Conservation (phyloP, 2,888 invertebrate species). For the Sarcophaga rosellei region DNA sequence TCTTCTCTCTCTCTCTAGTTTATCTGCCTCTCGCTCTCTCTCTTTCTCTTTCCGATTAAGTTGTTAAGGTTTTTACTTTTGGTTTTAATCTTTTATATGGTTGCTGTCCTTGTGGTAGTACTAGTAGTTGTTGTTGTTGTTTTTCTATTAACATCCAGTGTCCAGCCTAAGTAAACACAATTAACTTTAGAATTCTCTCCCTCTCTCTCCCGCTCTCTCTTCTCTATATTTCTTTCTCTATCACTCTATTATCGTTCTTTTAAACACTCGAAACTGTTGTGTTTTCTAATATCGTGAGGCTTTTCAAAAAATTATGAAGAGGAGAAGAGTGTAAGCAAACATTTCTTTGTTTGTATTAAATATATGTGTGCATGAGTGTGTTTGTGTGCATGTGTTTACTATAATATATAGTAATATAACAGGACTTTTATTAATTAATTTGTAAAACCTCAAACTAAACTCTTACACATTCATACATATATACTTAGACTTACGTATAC, state of each 20-base stretch:
- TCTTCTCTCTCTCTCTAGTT: background rate
- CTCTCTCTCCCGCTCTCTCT: too few species aligned
- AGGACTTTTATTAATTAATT: slow-evolving; percentile 64
- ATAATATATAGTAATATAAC: background rate
- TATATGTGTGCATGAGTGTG: background rate
- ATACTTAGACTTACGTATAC: background rate
- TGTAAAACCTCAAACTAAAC: slow-evolving; percentile 43
- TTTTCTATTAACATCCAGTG: slow-evolving; percentile 2
- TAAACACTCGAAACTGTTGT: too few species aligned
- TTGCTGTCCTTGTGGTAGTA: background rate
- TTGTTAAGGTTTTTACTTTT: background rate
- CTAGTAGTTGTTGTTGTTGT: background rate
- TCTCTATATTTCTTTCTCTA: too few species aligned
- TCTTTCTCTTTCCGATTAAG: background rate
- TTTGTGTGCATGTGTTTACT: background rate
- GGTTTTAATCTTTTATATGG: background rate
- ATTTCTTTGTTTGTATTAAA: slow-evolving; percentile 28
- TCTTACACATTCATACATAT: background rate
- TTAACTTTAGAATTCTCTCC: slow-evolving; percentile 40
- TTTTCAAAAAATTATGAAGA: too few species aligned
- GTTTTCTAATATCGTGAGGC: too few species aligned
- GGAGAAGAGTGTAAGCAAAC: background rate
- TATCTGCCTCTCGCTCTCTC: background rate
- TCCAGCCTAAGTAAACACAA: slow-evolving; percentile 63
- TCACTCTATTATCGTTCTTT: too few species aligned